Percentiles rank a stretch among this genome's conserved stretches.
These are phyloP conservation scores for Diabrotica virgifera DNA, from an alignment of 1,140 invertebrate species.

Conservation along the genomic window DNA sequence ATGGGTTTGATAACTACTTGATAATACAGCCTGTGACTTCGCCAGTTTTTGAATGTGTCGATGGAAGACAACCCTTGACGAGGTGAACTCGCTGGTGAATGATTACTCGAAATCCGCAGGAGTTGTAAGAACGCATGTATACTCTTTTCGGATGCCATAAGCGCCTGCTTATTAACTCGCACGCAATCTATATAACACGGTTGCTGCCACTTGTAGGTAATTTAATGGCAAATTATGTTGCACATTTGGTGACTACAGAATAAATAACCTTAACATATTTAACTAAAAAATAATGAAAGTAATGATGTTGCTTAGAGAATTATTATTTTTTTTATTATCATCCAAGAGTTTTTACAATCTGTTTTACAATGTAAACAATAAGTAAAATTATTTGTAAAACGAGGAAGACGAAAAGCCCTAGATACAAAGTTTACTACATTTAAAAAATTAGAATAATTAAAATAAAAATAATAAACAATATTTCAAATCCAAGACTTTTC, in stretches of 20 bases:
- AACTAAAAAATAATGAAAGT: too few relatives aligned
- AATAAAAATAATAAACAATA: too few relatives aligned
- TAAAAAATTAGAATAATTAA: too few relatives aligned
- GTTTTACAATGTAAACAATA: too few relatives aligned
- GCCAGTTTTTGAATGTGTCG: not conserved
- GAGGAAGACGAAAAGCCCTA: too few relatives aligned
- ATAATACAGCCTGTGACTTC: not conserved
- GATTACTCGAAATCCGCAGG: not conserved
- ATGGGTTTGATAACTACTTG: too few relatives aligned
- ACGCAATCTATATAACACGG: constrained; percentile 34
- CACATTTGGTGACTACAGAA: not conserved
- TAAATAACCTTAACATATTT: not conserved
- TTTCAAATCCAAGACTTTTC: too few relatives aligned
- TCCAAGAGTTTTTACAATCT: too few relatives aligned
- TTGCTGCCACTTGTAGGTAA: constrained; percentile 29
- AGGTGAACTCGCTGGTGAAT: not conserved
- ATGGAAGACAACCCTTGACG: not conserved
- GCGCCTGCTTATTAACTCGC: constrained; percentile 35
- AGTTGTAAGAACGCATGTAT: constrained; percentile 11
- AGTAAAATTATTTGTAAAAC: too few relatives aligned
- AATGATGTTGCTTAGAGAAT: too few relatives aligned
- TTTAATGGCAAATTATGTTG: constrained; percentile 22
- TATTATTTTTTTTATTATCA: too few relatives aligned
- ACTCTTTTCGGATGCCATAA: constrained; percentile 23
- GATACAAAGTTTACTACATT: too few relatives aligned